Conservation (phyloP, 2,888 invertebrate species). For the Amblyjoppa fuscipennis region DNA sequence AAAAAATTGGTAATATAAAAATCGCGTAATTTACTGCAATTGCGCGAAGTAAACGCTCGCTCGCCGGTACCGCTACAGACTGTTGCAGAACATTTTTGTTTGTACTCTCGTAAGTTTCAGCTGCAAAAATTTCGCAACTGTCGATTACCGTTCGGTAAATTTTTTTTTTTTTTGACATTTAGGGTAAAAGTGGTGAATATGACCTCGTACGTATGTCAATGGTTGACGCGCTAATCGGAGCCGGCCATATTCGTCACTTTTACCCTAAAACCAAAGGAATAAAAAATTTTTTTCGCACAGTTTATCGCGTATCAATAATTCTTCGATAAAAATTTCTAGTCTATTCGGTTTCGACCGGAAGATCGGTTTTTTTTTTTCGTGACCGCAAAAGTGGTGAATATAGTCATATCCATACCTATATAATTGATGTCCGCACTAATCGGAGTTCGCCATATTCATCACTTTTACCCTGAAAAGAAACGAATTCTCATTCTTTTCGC, state of each 20-base stretch:
- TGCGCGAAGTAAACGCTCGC: conserved; percentile 33
- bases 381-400: too few species aligned
- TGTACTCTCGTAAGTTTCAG: not conserved
- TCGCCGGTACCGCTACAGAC: not conserved
- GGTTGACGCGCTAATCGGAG: not conserved
- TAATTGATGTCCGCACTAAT: too few species aligned
- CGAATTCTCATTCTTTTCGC: too few species aligned
- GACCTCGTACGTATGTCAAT: not conserved
- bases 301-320: too few species aligned
- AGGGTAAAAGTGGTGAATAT: not conserved
- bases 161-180: not conserved
- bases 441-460: too few species aligned
- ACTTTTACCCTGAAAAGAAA: too few species aligned
- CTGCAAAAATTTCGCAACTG: not conserved
- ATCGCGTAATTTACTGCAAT: conserved; percentile 48
- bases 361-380: too few species aligned
- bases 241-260: not conserved
- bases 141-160: not conserved
- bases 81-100: not conserved
- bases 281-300: not conserved
- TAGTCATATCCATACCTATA: too few species aligned
- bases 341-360: too few species aligned
- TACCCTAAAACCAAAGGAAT: not conserved
- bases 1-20: not conserved
- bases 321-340: too few species aligned